Evolutionary conservation across 2,888 invertebrate genomes (phyloP).

Genomic region (Thysanoteuthis rhombus): DNA sequence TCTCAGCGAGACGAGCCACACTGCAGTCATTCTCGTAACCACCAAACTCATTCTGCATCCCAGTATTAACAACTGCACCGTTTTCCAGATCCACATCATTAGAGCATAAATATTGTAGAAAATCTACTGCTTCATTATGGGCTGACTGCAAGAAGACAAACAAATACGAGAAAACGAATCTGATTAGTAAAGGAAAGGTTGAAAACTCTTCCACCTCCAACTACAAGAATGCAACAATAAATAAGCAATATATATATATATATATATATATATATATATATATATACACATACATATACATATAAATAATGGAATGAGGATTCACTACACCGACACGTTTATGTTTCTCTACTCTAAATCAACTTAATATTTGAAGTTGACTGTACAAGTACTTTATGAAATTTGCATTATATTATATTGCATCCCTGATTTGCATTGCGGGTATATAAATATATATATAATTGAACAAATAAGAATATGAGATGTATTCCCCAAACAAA

Average conservation of each 20-base stretch:
- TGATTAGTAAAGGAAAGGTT: too few species aligned
- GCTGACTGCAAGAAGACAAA: constrained; percentile 73
- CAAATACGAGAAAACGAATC: not conserved
- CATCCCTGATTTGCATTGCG: too few species aligned
- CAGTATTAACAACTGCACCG: constrained; percentile 94
- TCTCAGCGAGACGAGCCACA: constrained; percentile 84
- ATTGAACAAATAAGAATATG: too few species aligned
- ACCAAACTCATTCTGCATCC: constrained; percentile 94
- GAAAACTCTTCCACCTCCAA: too few species aligned
- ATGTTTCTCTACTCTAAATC: too few species aligned
- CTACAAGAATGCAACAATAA: not conserved
- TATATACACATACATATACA: not conserved
- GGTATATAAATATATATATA: too few species aligned
- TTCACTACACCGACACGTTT: too few species aligned
- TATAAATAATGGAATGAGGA: too few species aligned
- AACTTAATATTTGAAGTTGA: too few species aligned
- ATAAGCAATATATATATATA: not conserved
- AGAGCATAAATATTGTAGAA: constrained; percentile 91
- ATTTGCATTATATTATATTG: too few species aligned
- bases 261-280: not conserved
- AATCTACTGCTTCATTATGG: constrained; percentile 86
- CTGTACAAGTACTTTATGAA: too few species aligned
- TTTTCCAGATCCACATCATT: constrained; percentile 94
- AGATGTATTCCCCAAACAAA: too few species aligned
- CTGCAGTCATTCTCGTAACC: constrained; percentile 99